Percentiles rank a stretch among this genome's conserved stretches.
Conservation (phyloP, 2,888 invertebrate genomes). For the Gastrophysa polygoni region DNA sequence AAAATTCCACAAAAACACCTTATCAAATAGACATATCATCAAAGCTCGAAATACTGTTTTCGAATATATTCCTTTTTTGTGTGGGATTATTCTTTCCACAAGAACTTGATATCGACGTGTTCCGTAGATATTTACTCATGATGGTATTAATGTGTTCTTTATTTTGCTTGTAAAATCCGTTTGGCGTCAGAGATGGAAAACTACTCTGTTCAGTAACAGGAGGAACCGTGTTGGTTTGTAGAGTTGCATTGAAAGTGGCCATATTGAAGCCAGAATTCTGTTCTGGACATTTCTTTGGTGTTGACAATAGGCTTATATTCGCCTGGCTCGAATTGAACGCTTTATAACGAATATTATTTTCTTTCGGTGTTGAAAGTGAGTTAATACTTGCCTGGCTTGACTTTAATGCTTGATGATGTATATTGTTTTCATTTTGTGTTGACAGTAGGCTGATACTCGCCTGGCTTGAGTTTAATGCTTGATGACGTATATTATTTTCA, state of each 20-base stretch:
- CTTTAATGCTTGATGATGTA: too few species aligned
- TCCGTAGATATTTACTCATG: conserved; percentile 33
- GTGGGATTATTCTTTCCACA: background rate
- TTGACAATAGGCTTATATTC: too few species aligned
- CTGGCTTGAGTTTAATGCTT: background rate
- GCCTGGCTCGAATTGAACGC: too few species aligned
- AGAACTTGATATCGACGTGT: background rate
- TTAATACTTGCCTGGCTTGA: too few species aligned
- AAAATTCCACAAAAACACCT: background rate
- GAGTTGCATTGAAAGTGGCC: background rate
- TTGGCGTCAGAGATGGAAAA: conserved; percentile 28
- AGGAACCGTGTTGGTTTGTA: background rate
- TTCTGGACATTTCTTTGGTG: background rate
- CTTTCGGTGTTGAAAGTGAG: too few species aligned
- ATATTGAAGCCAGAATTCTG: background rate
- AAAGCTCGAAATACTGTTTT: conserved; percentile 10
- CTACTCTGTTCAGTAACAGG: background rate
- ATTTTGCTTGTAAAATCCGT: conserved; percentile 41
- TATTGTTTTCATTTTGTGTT: too few species aligned
- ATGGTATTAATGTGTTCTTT: conserved; percentile 35
- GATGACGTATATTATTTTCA: background rate
- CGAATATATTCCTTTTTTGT: conserved; percentile 18
- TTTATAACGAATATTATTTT: too few species aligned
- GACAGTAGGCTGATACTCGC: too few species aligned
- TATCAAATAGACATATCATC: conserved; percentile 14